These are phyloP conservation scores for Calephelis perditalis DNA, from an alignment of 2,888 invertebrate genomes.

Conservation along the genomic window DNA sequence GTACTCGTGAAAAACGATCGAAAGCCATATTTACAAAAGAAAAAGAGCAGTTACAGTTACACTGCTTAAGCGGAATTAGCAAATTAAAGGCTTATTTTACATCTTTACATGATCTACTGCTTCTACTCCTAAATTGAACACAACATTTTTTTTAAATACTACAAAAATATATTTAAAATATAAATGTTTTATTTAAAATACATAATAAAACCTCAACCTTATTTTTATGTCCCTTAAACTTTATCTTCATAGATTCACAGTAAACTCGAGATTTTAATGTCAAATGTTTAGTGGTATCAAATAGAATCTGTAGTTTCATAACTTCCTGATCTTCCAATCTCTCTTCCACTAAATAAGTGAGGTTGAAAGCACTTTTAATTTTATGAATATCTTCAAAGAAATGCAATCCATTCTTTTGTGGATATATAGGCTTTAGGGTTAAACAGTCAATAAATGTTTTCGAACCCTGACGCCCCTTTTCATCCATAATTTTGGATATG, in stretches of 20 bases:
- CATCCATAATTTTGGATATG: constrained; percentile 43
- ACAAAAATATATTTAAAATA: too few species aligned
- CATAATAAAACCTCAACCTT: constrained; percentile 41
- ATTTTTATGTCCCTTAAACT: constrained; percentile 66
- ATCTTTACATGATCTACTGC: too few species aligned
- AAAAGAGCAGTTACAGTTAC: too few species aligned
- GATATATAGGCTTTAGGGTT: constrained; percentile 55
- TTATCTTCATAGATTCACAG: constrained; percentile 56
- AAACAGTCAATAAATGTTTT: constrained; percentile 55
- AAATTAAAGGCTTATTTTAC: too few species aligned
- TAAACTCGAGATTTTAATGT: constrained; percentile 58
- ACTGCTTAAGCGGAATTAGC: too few species aligned
- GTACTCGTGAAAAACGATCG: too few species aligned
- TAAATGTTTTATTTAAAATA: neutral
- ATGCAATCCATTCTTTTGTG: constrained; percentile 46
- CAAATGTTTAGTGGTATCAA: constrained; percentile 64
- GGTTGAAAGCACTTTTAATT: constrained; percentile 63
- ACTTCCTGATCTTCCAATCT: constrained; percentile 60
- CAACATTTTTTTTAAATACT: too few species aligned
- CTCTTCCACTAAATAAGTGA: constrained; percentile 56
- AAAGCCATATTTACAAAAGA: too few species aligned
- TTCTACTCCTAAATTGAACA: too few species aligned
- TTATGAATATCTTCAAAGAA: constrained; percentile 67
- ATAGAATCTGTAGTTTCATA: constrained; percentile 64
- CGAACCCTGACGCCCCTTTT: constrained; percentile 44